These are phyloP conservation scores for Echeneis naucrates DNA, from an alignment of 2,797 vertebrate genomes.

Conservation along the genomic window DNA sequence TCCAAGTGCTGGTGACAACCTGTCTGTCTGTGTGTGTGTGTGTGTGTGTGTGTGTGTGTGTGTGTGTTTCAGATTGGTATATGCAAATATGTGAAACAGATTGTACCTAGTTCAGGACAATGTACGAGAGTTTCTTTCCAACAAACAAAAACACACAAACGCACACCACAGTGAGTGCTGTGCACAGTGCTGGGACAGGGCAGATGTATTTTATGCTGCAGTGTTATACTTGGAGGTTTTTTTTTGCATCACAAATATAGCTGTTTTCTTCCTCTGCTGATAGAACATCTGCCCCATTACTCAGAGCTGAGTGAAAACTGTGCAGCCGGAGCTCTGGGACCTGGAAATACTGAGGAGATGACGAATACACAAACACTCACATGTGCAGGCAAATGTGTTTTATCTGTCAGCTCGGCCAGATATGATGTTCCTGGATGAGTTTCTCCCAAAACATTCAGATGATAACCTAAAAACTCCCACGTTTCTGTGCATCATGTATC, in stretches of 20 bases:
- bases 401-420: slow-evolving; percentile 47
- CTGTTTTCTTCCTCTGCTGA: slow-evolving; percentile 38
- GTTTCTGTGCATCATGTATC: neutral
- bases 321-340: slow-evolving; percentile 25
- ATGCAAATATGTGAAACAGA: neutral
- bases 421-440: slow-evolving; percentile 21
- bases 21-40: neutral
- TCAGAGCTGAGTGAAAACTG: slow-evolving; percentile 33
- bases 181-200: neutral
- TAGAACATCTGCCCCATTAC: slow-evolving; percentile 51
- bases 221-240: no score
- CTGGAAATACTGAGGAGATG: slow-evolving; percentile 44
- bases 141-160: slow-evolving; percentile 22
- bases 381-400: slow-evolving; percentile 44
- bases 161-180: neutral
- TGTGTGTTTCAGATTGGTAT: neutral
- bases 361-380: slow-evolving; percentile 39
- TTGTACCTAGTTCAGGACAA: neutral
- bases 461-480: slow-evolving; percentile 5
- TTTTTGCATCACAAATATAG: slow-evolving; percentile 51
- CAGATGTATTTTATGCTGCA: slow-evolving; percentile 30
- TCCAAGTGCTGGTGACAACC: slow-evolving; percentile 10
- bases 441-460: neutral
- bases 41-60: neutral
- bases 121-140: neutral